Percentiles rank a stretch among this genome's conserved stretches.
These are phyloP conservation scores for Dreissena rostriformis DNA, from an alignment of 1,140 invertebrate genomes.

Conservation along the genomic window DNA sequence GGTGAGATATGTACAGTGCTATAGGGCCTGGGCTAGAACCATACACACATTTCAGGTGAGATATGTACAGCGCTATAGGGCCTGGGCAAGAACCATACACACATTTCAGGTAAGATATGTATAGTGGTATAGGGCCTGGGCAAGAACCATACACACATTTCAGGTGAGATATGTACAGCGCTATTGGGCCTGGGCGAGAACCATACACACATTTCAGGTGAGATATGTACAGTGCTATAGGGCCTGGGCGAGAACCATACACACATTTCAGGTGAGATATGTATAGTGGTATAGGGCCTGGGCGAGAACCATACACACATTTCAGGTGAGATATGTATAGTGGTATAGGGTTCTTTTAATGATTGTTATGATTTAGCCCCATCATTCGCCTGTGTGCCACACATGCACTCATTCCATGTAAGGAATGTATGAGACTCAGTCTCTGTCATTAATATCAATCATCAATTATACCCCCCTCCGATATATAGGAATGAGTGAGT, in stretches of 20 bases:
- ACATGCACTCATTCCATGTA: constrained; percentile 79
- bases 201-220: constrained; percentile 80
- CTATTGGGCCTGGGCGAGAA: constrained; percentile 71
- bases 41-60: constrained; percentile 80
- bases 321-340: constrained; percentile 69
- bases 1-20: constrained; percentile 57
- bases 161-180: constrained; percentile 67
- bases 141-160: constrained; percentile 78
- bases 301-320: constrained; percentile 77
- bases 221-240: not conserved
- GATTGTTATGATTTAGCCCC: no score
- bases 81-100: constrained; percentile 78
- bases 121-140: constrained; percentile 63
- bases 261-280: constrained; percentile 76
- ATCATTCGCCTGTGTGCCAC: constrained; percentile 73
- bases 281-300: not conserved
- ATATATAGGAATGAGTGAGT: no score
- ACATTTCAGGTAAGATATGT: constrained; percentile 74
- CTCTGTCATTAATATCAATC: no score
- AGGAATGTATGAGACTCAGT: no score
- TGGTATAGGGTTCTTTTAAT: no score
- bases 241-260: constrained; percentile 72
- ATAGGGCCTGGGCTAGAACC: constrained; percentile 73
- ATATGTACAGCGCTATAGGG: not conserved
- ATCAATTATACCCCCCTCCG: no score